Evolutionary conservation across 2,797 vertebrate genomes (phyloP).

Genomic region (Arrhamphus sclerolepis): DNA sequence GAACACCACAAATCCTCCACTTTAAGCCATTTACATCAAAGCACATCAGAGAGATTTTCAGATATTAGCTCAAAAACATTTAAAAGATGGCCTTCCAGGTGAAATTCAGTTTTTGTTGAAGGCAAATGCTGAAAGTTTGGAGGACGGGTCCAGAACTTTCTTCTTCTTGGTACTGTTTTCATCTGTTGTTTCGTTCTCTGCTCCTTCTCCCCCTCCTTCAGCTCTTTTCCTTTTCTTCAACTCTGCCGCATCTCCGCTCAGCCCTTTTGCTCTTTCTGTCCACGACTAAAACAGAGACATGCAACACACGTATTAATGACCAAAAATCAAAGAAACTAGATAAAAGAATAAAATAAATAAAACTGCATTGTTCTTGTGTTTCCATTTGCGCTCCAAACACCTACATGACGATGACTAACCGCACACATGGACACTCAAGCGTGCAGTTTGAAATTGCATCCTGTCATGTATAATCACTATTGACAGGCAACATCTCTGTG

Average conservation of each 20-base stretch:
- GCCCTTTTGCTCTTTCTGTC: constrained; percentile 87
- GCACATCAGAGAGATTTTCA: no score
- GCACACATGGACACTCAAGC: constrained; percentile 26
- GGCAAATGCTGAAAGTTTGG: constrained; percentile 88
- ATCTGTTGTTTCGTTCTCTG: constrained; percentile 43
- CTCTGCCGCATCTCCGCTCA: constrained; percentile 67
- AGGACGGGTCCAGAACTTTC: constrained; percentile 77
- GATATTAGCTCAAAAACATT: not conserved
- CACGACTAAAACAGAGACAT: constrained; percentile 78
- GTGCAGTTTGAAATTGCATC: constrained; percentile 69
- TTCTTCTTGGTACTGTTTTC: constrained; percentile 82
- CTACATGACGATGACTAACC: constrained; percentile 43
- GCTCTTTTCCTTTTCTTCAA: constrained; percentile 87
- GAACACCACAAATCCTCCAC: not conserved
- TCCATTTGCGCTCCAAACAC: constrained; percentile 35
- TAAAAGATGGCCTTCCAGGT: not conserved
- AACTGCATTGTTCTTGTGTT: not conserved
- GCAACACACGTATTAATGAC: constrained; percentile 33
- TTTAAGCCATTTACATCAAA: not conserved
- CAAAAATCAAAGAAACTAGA: not conserved
- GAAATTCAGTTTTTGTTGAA: constrained; percentile 82
- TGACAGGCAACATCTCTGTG: constrained; percentile 61
- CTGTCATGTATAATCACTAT: constrained; percentile 75
- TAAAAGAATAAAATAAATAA: not conserved
- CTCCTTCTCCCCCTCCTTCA: constrained; percentile 33